Evolutionary conservation across 2,113 vertebrate genomes (phyloP), one percentile per base, ranked within the genome.

Genomic region (Hippocampus mohnikei): DNA sequence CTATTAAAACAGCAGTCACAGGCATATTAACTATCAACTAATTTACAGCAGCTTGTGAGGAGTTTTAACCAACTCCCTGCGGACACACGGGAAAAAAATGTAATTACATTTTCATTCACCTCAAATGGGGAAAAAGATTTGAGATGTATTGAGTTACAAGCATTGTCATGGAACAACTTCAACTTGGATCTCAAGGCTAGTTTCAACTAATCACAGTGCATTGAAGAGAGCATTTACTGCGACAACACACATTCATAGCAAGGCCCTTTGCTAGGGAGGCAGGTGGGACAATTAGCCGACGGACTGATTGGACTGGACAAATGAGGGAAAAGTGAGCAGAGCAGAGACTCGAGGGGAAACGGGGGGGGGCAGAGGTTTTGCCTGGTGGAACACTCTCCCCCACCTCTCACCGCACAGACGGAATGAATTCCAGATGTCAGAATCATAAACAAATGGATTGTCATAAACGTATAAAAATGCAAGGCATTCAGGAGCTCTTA

Each of bases 401-500:
- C 15, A 44, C 63, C 72, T 83, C 75, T 85, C 74, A 44, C 80
- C 66, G 64, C 78, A 76, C 74, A 63, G 80, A 71, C 80, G 70
- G 48, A 90, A 90, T 90, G 61, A 74, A 84, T 89, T 90, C 89
- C 91, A 92, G 90, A 92, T 91, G 90, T 88, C 81, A 81, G 81
- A 82, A 86, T 77, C 80, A 90, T 90, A 89, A 91, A 91, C 91
- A 90, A 90, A 89, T 65, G 78, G 84, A 85, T 75, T 82, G 82
- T 88, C 84, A 85, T 87, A 89, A 89, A 85, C 80, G 81, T 75
- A 80, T 84, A 89, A 88, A 90, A 85, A 89, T 85, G 83, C 68
- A 50, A 83, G 79, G 88, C 81, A 88, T 89, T 83, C 84, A 76
- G 81, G 76, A 85, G 82, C 77, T 42, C 76, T 80, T 66, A 23